phyloP scores from a whole-genome alignment of 1,140 invertebrate species.

The Papilio helenus region DNA sequence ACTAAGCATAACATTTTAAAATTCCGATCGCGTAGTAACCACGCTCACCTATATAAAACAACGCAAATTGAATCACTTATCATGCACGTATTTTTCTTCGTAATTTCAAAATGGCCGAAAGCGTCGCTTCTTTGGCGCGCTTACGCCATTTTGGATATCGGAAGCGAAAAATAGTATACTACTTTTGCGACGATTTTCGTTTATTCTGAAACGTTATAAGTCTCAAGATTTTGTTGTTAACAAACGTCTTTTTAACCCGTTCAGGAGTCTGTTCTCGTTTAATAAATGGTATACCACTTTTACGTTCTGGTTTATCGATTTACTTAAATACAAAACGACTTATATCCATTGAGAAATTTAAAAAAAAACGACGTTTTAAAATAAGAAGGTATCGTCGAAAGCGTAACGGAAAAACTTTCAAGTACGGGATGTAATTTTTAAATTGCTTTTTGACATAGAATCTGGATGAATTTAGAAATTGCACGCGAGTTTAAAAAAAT shows the following conservation, averaged over 20 bases:
- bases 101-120: slow-evolving; percentile 39
- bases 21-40: slow-evolving; percentile 22
- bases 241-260: slow-evolving; percentile 50
- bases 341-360: slow-evolving; percentile 41
- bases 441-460: slow-evolving; percentile 43
- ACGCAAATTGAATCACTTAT: slow-evolving; percentile 46
- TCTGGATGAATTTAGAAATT: not conserved
- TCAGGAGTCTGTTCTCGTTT: slow-evolving; percentile 48
- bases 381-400: slow-evolving; percentile 45
- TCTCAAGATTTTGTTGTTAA: slow-evolving; percentile 40
- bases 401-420: slow-evolving; percentile 51
- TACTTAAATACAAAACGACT: slow-evolving; percentile 50
- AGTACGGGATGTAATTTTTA: slow-evolving; percentile 53
- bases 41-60: slow-evolving; percentile 53
- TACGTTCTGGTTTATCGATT: slow-evolving; percentile 22
- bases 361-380: slow-evolving; percentile 46
- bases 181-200: slow-evolving; percentile 55
- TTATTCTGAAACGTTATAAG: slow-evolving; percentile 51
- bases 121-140: slow-evolving; percentile 17
- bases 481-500: not conserved
- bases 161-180: slow-evolving; percentile 63
- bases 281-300: slow-evolving; percentile 75
- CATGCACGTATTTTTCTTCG: not conserved
- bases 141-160: slow-evolving; percentile 50
- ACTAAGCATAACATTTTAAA: slow-evolving; percentile 12